Percentiles rank a stretch among this genome's conserved stretches.
phyloP scores from a whole-genome alignment of 2,888 invertebrate genomes.

The Tethea ocularis region DNA sequence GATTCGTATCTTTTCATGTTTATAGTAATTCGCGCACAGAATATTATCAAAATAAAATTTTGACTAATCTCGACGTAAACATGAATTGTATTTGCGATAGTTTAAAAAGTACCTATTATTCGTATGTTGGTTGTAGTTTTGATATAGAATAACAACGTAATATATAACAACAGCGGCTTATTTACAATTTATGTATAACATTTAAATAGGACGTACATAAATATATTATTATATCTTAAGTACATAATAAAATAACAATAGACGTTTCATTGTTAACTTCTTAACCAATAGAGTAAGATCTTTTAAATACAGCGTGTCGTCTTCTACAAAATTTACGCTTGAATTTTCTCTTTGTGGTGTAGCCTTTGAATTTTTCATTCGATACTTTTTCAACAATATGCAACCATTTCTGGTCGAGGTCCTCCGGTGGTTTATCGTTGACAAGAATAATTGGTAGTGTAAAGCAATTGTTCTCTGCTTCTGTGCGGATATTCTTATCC shows the following conservation, averaged over 20 bases:
- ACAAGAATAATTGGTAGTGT: conserved; percentile 71
- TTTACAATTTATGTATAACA: neutral
- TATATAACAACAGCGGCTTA: neutral
- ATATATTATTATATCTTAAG: neutral
- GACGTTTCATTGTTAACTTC: neutral
- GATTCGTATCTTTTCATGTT: no score
- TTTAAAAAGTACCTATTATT: no score
- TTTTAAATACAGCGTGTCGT: conserved; percentile 67
- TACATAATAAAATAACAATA: neutral
- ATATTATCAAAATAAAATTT: no score
- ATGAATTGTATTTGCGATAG: no score
- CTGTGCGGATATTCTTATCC: conserved; percentile 37
- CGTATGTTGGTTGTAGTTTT: no score
- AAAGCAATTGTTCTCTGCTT: conserved; percentile 41
- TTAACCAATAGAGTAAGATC: conserved; percentile 73
- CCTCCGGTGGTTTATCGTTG: conserved; percentile 72
- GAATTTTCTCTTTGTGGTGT: conserved; percentile 59
- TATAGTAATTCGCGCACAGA: no score
- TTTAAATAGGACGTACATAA: neutral
- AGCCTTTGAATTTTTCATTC: conserved; percentile 61
- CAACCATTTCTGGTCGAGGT: conserved; percentile 69
- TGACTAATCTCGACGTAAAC: no score
- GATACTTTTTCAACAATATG: conserved; percentile 57
- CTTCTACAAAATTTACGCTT: conserved; percentile 71
- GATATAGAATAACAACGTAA: neutral